Evolutionary conservation across 2,797 vertebrate species (phyloP).

Genomic region (Coendou prehensilis): DNA sequence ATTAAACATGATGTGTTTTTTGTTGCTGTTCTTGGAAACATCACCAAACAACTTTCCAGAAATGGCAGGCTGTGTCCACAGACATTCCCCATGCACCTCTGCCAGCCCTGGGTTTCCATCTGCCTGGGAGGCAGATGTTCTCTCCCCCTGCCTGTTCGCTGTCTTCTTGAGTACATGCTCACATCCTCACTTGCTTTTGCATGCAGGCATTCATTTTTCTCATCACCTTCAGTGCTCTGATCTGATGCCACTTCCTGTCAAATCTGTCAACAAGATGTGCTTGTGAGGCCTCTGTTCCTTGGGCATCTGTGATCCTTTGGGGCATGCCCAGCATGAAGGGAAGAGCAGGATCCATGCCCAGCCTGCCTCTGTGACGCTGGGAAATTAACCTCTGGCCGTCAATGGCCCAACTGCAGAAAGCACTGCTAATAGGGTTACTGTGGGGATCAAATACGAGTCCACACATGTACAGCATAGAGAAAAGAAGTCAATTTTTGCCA

Average conservation of each 20-base stretch:
- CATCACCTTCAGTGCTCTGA: neutral
- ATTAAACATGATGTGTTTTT: neutral
- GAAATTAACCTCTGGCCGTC: neutral
- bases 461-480: neutral
- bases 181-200: neutral
- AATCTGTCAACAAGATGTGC: neutral
- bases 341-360: neutral
- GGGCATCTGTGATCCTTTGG: neutral
- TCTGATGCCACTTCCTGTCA: neutral
- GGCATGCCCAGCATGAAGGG: neutral
- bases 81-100: accelerated
- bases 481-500: neutral
- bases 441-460: neutral
- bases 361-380: neutral
- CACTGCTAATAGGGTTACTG: neutral
- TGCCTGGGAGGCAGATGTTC: neutral
- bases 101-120: too few relatives aligned
- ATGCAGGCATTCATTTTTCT: neutral
- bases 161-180: neutral
- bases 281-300: neutral
- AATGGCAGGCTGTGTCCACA: neutral
- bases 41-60: neutral
- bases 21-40: neutral
- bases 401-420: neutral
- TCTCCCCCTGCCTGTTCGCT: neutral